Evolutionary conservation across 2,888 invertebrate genomes (phyloP), one percentile per base, ranked within the genome.

Genomic region (Pherbina coryleti): DNA sequence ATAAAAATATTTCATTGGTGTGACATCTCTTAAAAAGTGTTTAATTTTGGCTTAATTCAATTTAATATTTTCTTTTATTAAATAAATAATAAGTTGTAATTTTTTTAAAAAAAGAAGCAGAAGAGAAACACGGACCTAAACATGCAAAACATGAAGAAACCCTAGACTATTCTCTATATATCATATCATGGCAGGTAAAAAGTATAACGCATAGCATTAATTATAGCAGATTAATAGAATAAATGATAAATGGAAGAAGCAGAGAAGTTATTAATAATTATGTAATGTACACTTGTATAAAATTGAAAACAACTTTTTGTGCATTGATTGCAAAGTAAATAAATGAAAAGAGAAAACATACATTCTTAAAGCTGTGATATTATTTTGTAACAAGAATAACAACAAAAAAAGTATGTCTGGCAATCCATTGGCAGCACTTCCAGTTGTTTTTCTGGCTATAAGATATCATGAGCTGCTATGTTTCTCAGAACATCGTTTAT

Each of bases 241-340:
- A 44, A 17, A 70, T 25, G 49, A 60, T 31, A 62, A 44, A 28
- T 51, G 49, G 57, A 67, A 78, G 19, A 74, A 60, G 70, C 14
- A 28, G 19, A 28, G 19, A 62, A 62, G 25, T 60, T 53, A 31
- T 14, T 49, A 28, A 22, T 8, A 44, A 19, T n/a, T 9, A 37
- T 60, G 51, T 64, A 86, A 81, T 83, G 87, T 88, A 88, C 88
- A 86, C 82, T 84, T 85, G 84, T 82, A 86, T 81, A 85, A 86
- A 87, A 88, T 88, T 88, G 88, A 89, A 88, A 89, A 88, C 84
- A 89, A 87, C 89, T 85, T 85, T 88, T 88, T 88, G 88, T 89
- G 89, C 89, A 86, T 85, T 84, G 76, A 85, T 83, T 88, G 86
- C 86, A 85, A 85, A 82, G 77, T 70, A 57, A 77, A 64, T 73